A percentile compares a stretch with the other conserved stretches of the same genome.
Evolutionary conservation across 2,797 vertebrate genomes (phyloP).

Genomic region (Sternotherus odoratus): DNA sequence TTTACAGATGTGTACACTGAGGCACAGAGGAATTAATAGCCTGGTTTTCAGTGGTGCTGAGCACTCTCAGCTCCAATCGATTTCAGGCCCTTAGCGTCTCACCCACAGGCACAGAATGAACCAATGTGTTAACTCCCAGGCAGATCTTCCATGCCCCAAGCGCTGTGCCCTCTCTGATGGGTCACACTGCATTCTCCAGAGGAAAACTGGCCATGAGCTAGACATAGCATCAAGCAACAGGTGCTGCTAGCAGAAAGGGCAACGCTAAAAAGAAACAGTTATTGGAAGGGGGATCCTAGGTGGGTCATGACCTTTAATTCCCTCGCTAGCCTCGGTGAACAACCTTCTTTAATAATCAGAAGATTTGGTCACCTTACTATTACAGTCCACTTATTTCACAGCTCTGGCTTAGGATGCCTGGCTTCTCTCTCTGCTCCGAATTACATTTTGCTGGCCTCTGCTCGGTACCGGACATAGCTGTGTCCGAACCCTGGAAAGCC

Average conservation of each 20-base stretch:
- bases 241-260: neutral
- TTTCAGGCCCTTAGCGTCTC: neutral
- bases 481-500: conserved; percentile 29
- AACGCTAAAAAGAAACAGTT: neutral
- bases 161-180: neutral
- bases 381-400: neutral
- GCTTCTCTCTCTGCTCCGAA: neutral
- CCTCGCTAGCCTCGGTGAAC: neutral
- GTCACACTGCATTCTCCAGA: neutral
- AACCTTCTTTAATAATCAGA: neutral
- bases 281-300: neutral
- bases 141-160: accelerated
- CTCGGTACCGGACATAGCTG: conserved; percentile 12
- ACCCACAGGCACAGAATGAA: neutral
- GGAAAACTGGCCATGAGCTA: neutral
- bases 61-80: accelerated
- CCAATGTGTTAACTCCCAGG: neutral
- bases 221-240: neutral
- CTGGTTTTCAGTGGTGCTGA: neutral
- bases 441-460: neutral
- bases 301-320: neutral
- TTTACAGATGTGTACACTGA: neutral
- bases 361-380: neutral
- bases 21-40: neutral
- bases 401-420: neutral